Conservation (phyloP, 2,888 invertebrate genomes). For the Hydrotaea diabolus region DNA sequence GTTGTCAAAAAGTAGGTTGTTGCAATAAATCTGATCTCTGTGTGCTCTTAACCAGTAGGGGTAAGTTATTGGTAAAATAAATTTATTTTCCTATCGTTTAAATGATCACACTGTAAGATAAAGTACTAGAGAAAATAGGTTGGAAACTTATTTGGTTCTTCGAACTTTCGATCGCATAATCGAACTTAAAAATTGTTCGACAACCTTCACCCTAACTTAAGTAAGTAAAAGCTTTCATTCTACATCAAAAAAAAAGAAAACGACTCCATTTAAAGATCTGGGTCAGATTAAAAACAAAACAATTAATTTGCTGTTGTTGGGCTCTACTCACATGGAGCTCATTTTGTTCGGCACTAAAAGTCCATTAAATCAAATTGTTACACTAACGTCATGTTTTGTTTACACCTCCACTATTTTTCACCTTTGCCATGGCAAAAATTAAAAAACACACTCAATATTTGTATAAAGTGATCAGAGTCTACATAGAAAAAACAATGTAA, state of each 20-base stretch:
- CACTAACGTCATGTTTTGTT: background rate
- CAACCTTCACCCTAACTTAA: too few species aligned
- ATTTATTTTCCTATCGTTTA: too few species aligned
- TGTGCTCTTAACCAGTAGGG: too few species aligned
- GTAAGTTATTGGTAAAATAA: too few species aligned
- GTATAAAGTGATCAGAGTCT: background rate
- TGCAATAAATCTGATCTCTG: too few species aligned
- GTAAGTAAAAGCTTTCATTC: too few species aligned
- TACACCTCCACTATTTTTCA: background rate
- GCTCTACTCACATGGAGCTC: background rate
- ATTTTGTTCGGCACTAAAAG: background rate
- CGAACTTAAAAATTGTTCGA: background rate
- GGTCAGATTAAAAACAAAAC: constrained; percentile 13
- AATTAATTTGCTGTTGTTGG: background rate
- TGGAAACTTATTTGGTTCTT: too few species aligned
- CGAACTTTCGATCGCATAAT: too few species aligned
- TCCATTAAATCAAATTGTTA: constrained; percentile 13
- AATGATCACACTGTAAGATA: too few species aligned
- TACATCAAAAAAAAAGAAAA: too few species aligned
- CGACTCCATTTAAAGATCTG: background rate
- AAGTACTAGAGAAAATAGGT: too few species aligned
- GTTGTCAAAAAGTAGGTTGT: too few species aligned
- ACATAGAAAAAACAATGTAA: background rate
- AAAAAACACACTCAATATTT: constrained; percentile 1
- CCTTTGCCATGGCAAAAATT: background rate